A percentile compares a stretch with the other conserved stretches of the same genome.
Evolutionary conservation across 2,888 invertebrate species (phyloP).

Genomic region (Thecocarcelia acutangulata): DNA sequence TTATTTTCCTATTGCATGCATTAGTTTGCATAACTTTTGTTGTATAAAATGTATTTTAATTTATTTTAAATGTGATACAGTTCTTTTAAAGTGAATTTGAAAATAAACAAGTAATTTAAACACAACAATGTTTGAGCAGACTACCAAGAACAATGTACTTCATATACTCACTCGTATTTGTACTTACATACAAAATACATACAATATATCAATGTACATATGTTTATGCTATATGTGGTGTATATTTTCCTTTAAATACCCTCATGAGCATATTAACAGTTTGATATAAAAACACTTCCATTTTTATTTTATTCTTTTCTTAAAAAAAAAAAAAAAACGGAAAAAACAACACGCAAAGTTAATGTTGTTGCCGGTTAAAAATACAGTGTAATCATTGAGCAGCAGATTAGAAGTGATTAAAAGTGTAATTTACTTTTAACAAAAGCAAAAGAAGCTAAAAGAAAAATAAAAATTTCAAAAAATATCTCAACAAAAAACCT

Average conservation of each 20-base stretch:
- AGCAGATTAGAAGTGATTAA: slow-evolving; percentile 68
- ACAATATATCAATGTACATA: background rate
- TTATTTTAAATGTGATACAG: slow-evolving; percentile 2
- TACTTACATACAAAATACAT: background rate
- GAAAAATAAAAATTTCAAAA: background rate
- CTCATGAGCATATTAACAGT: background rate
- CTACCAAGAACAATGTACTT: background rate
- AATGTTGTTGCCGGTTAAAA: slow-evolving; percentile 47
- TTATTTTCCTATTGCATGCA: background rate
- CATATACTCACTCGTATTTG: background rate
- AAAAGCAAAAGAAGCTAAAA: slow-evolving; percentile 22
- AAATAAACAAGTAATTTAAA: background rate
- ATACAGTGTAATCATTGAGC: slow-evolving; percentile 61
- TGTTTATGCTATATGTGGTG: background rate
- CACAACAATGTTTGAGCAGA: background rate
- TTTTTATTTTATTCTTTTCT: background rate
- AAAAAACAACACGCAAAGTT: slow-evolving; percentile 63
- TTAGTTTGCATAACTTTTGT: background rate
- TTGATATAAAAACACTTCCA: slow-evolving; percentile 34
- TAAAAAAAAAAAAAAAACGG: background rate
- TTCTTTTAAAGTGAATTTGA: background rate
- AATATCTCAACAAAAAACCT: slow-evolving; percentile 35
- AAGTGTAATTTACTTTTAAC: slow-evolving; percentile 65
- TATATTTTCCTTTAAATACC: slow-evolving; percentile 6
- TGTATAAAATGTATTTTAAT: background rate